Base-by-base conservation (phyloP, 92 coral and sea anemone genomes). In the Actinernus sp. region DNA sequence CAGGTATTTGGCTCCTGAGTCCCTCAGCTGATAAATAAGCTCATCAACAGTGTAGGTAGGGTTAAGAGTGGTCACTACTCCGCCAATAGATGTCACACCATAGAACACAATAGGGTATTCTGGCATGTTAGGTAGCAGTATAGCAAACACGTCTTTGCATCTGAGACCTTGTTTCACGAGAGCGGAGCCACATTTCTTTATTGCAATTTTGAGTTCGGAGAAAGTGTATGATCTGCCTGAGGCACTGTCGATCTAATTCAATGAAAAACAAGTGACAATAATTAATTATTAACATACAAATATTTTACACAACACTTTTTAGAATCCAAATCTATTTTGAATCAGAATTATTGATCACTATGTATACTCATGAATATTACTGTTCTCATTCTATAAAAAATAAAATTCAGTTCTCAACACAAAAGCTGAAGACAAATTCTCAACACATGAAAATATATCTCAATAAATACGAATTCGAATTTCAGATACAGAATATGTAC, bases 141-240 rank as follows among this genome's bases (percentile, higher is more conserved):
- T 55, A 31, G 92, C 93, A 4, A 89, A 34, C 5, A 81, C 81
- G 43, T 92, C 97, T 26, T 66, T 79, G 55, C 76, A 77, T 60
- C 31, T 73, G 55, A 92, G 68, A 31, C 97, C 95, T 40, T 73
- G 78, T 39, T 65, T 90, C 43, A 83, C 59, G 62, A 92, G 69
- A 33, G 92, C 92, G 32, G 97, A 92, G 38, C 87, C 85, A 80
- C 83, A 76, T 46, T 76, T 80, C 19, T 56, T 70, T 46, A 77
- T 78, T 30, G 76, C 27, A 25, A 29, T 58, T 61, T 49, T 77
- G 23, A 92, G 61, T 55, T 92, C 82, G 4, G 53, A 66, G 68
- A 27, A 88, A n/a, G 95, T 79, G 71, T 92, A 92, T 26, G 90
- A 74, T 47, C 76, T 76, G 23, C 94, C 91, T 18, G 95, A 58